Evolutionary conservation across 2,113 vertebrate species (phyloP).

Genomic region (Mystacornis crossleyi): DNA sequence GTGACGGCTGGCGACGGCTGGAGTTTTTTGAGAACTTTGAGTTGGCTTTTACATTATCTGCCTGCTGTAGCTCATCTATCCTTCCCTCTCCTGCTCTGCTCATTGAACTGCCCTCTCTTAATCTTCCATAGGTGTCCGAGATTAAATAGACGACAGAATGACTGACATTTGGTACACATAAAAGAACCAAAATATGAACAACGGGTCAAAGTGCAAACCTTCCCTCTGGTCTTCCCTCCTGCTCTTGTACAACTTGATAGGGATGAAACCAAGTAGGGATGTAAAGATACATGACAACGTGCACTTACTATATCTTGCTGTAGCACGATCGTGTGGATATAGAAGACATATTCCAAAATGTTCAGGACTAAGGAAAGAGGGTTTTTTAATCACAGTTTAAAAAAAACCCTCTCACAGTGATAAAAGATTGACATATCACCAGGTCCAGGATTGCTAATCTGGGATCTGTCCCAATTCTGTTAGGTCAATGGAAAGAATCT

Average conservation of each 20-base stretch:
- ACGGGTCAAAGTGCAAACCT: slow-evolving; percentile 62
- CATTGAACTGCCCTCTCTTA: slow-evolving; percentile 59
- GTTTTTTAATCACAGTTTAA: neutral
- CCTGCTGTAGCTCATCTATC: slow-evolving; percentile 34
- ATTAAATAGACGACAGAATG: slow-evolving; percentile 59
- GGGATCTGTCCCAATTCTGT: slow-evolving; percentile 9
- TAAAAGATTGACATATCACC: neutral
- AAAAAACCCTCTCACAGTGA: neutral
- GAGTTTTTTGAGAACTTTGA: slow-evolving; percentile 49
- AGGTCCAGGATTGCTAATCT: slow-evolving; percentile 1
- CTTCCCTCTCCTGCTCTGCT: slow-evolving; percentile 42
- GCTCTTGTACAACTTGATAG: slow-evolving; percentile 36
- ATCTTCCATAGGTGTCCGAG: slow-evolving; percentile 55
- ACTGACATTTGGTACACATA: slow-evolving; percentile 60
- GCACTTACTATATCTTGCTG: neutral
- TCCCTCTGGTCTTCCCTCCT: slow-evolving; percentile 53
- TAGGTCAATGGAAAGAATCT: neutral
- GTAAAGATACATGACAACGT: neutral
- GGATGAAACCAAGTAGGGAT: slow-evolving; percentile 31
- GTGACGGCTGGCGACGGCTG: neutral
- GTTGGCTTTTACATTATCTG: slow-evolving; percentile 35
- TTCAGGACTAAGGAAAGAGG: neutral
- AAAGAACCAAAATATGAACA: slow-evolving; percentile 65
- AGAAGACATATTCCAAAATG: slow-evolving; percentile 14
- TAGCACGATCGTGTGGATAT: neutral